A percentile compares a stretch with the other conserved stretches of the same genome.
Evolutionary conservation across 2,888 invertebrate genomes (phyloP).

Genomic region (Thymelicus lineola): DNA sequence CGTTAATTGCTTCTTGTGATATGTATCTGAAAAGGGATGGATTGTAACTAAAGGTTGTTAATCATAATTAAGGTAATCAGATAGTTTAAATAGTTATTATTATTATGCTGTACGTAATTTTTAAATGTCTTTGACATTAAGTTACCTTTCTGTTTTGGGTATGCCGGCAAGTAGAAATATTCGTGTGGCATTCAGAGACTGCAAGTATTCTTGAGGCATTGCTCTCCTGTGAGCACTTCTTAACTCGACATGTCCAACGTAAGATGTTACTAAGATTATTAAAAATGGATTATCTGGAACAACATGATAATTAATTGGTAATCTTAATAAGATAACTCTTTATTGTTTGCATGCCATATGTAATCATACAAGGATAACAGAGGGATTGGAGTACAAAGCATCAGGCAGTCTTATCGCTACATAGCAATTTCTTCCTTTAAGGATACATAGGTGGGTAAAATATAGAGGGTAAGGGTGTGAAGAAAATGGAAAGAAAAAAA

Average conservation of each 20-base stretch:
- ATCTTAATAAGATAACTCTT: too few species aligned
- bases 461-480: too few species aligned
- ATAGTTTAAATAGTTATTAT: too few species aligned
- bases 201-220: slow-evolving; percentile 85
- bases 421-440: too few species aligned
- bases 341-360: too few species aligned
- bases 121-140: background rate
- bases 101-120: background rate
- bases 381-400: too few species aligned
- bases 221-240: slow-evolving; percentile 89
- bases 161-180: slow-evolving; percentile 89
- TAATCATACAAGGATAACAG: too few species aligned
- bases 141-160: slow-evolving; percentile 77
- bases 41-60: background rate
- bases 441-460: too few species aligned
- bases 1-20: slow-evolving; percentile 83
- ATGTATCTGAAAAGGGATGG: slow-evolving; percentile 58
- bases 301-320: slow-evolving; percentile 14
- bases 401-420: too few species aligned
- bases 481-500: too few species aligned
- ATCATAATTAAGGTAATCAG: background rate
- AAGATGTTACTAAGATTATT: slow-evolving; percentile 89
- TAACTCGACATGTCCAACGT: slow-evolving; percentile 89
- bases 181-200: slow-evolving; percentile 85
- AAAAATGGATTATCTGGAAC: slow-evolving; percentile 60